Evolutionary conservation across 2,113 vertebrate genomes (phyloP).

Genomic region (Nyctibius bracteatus): DNA sequence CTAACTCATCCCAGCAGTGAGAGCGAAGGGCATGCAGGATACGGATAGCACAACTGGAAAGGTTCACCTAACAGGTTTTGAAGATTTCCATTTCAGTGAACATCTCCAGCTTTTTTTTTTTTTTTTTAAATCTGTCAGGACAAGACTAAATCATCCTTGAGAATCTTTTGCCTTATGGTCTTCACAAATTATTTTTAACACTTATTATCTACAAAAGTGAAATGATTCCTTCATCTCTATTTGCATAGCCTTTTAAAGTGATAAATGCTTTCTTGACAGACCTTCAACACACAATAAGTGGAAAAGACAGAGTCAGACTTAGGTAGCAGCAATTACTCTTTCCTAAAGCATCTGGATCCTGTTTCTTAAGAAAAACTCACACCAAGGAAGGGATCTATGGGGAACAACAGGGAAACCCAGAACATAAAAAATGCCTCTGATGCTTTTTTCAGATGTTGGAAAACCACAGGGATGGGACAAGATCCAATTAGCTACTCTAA

Average conservation of each 20-base stretch:
- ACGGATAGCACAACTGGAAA: neutral
- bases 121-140: neutral
- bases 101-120: neutral
- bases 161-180: neutral
- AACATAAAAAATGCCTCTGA: neutral
- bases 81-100: neutral
- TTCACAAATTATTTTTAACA: conserved; percentile 15
- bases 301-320: neutral
- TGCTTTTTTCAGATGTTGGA: neutral
- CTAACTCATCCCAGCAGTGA: neutral
- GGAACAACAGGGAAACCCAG: neutral
- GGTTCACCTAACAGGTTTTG: neutral
- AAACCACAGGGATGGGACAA: neutral
- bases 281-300: neutral
- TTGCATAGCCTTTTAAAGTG: neutral
- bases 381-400: neutral
- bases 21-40: neutral
- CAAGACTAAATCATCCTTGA: neutral
- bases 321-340: neutral
- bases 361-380: neutral
- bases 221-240: neutral
- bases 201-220: neutral
- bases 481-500: neutral
- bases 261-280: neutral
- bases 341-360: neutral